A percentile compares a stretch with the other conserved stretches of the same genome.
Evolutionary conservation across 92 coral and sea anemone genomes (phyloP).

Genomic region (Metridium senile): DNA sequence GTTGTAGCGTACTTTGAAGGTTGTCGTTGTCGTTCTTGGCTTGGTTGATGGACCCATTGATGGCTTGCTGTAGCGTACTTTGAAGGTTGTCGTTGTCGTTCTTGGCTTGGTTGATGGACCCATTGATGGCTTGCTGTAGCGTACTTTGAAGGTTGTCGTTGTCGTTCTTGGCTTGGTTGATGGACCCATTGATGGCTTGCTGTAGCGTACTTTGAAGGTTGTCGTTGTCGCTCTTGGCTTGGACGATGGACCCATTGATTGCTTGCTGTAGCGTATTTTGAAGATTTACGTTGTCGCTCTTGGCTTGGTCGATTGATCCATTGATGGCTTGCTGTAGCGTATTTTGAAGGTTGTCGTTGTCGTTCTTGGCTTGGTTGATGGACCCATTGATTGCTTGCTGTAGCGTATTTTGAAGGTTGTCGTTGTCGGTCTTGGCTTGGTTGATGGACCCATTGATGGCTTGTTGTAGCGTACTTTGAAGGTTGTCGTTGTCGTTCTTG

Average conservation of each 20-base stretch:
- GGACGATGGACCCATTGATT: neutral
- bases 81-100: too few relatives aligned
- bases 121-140: too few relatives aligned
- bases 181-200: too few relatives aligned
- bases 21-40: too few relatives aligned
- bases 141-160: too few relatives aligned
- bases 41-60: too few relatives aligned
- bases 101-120: too few relatives aligned
- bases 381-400: neutral
- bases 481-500: neutral
- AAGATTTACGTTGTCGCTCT: neutral
- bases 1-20: too few relatives aligned
- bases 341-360: neutral
- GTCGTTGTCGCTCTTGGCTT: too few relatives aligned
- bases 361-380: neutral
- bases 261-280: neutral
- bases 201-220: too few relatives aligned
- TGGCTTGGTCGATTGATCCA: neutral
- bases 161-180: too few relatives aligned
- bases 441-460: neutral
- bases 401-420: neutral
- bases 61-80: too few relatives aligned
- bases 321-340: neutral
- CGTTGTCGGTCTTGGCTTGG: neutral
- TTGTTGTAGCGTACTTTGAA: neutral